These are phyloP conservation scores for Agrochola macilenta DNA, from an alignment of 2,888 invertebrate genomes.

Conservation along the genomic window DNA sequence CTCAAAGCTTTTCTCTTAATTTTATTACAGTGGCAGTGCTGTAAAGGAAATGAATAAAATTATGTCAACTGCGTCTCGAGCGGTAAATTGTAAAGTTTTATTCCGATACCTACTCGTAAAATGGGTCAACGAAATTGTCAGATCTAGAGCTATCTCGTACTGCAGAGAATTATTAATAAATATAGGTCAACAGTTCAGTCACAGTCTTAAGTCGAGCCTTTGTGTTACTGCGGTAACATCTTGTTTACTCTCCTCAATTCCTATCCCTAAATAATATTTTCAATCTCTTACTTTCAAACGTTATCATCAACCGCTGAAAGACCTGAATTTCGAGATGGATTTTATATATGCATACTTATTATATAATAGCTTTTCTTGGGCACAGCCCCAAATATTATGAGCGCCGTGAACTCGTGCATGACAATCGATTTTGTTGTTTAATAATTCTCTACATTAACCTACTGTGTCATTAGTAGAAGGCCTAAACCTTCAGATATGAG, in stretches of 20 bases:
- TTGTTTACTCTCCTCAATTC: constrained; percentile 2
- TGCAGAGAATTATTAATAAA: constrained; percentile 31
- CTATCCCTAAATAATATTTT: background rate
- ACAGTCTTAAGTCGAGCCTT: constrained; percentile 10
- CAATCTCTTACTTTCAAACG: background rate
- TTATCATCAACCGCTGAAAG: background rate
- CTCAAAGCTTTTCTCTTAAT: constrained; percentile 5
- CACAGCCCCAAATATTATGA: constrained; percentile 5
- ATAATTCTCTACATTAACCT: constrained; percentile 32
- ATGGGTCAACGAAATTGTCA: constrained; percentile 35
- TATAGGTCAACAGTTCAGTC: constrained; percentile 39
- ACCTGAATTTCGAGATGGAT: constrained; percentile 2
- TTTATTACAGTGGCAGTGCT: constrained; percentile 1
- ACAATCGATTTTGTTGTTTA: constrained; percentile 31
- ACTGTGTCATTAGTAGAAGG: constrained; percentile 12
- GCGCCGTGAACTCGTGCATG: background rate
- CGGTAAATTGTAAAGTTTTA: constrained; percentile 22
- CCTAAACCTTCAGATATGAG: constrained; percentile 17
- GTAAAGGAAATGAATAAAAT: constrained; percentile 28
- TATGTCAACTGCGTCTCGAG: constrained; percentile 12
- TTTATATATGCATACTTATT: background rate
- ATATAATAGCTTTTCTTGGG: constrained; percentile 5
- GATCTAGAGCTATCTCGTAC: constrained; percentile 22
- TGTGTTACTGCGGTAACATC: background rate
- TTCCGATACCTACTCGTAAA: constrained; percentile 28